Percentiles rank a stretch among this genome's conserved stretches.
These are phyloP conservation scores for Peromyscus nudipes DNA, from an alignment of 2,797 vertebrate genomes.

Conservation along the genomic window DNA sequence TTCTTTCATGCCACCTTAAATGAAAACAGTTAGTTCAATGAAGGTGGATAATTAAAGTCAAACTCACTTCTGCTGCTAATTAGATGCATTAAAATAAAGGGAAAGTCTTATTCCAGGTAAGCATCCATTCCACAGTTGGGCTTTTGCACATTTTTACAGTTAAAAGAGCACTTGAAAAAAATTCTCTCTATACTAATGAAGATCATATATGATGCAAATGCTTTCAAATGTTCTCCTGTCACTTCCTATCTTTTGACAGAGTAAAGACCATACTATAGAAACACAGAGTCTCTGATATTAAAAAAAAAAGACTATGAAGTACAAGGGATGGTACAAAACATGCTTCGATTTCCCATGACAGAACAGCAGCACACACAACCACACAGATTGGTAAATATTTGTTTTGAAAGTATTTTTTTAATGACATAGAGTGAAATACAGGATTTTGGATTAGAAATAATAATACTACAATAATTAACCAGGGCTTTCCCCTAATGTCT, in stretches of 20 bases:
- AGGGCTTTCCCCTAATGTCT: background rate
- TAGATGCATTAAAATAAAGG: conserved; percentile 73
- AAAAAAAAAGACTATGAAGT: conserved; percentile 48
- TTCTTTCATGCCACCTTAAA: conserved; percentile 99
- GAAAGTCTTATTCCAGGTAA: conserved; percentile 58
- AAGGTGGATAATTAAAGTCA: background rate
- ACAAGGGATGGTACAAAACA: conserved; percentile 39
- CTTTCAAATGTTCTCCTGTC: conserved; percentile 64
- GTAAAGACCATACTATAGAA: conserved; percentile 38
- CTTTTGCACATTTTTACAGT: conserved; percentile 66
- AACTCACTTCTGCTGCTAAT: conserved; percentile 73
- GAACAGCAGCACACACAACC: background rate
- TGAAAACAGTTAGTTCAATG: conserved; percentile 75
- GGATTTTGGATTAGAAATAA: conserved; percentile 43
- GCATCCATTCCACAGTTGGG: background rate
- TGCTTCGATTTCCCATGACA: background rate
- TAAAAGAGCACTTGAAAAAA: conserved; percentile 63
- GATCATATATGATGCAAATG: conserved; percentile 8
- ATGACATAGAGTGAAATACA: conserved; percentile 9
- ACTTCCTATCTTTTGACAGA: conserved; percentile 56
- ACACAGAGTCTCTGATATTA: background rate
- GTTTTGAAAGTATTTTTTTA: conserved; percentile 26
- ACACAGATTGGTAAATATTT: background rate
- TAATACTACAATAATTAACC: conserved; percentile 44
- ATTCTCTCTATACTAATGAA: conserved; percentile 52